Evolutionary conservation across 2,888 invertebrate genomes (phyloP).

Genomic region (Calephelis perditalis): DNA sequence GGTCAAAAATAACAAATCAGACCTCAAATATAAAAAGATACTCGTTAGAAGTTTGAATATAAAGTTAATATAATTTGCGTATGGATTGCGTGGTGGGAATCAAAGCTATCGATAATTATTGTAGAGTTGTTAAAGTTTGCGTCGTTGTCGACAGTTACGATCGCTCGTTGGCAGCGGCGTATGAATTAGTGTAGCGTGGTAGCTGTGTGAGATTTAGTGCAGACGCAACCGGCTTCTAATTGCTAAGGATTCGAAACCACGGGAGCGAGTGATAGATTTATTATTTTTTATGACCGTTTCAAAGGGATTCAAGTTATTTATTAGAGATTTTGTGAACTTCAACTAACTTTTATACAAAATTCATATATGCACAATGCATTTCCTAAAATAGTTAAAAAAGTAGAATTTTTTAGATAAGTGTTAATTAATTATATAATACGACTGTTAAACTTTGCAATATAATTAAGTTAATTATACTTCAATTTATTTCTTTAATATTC

Average conservation of each 20-base stretch:
- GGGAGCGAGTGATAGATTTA: conserved; percentile 69
- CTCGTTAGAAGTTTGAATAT: not conserved
- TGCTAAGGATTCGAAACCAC: conserved; percentile 68
- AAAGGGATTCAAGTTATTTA: not conserved
- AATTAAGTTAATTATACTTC: no score
- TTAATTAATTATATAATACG: no score
- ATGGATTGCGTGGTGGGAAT: conserved; percentile 35
- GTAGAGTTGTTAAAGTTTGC: conserved; percentile 57
- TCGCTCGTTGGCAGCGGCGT: conserved; percentile 54
- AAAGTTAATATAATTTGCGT: conserved; percentile 8
- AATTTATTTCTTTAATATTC: no score
- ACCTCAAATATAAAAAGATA: no score
- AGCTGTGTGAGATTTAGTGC: conserved; percentile 71
- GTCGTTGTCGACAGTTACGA: conserved; percentile 62
- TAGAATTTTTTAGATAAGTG: no score
- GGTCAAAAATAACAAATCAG: no score
- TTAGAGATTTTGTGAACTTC: not conserved
- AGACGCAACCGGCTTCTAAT: conserved; percentile 63
- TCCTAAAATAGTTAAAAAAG: no score
- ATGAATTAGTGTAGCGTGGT: conserved; percentile 77
- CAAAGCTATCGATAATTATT: conserved; percentile 51
- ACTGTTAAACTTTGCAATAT: no score
- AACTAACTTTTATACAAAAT: not conserved
- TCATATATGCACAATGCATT: no score
- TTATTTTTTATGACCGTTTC: conserved; percentile 72